Percentiles rank a stretch among this genome's conserved stretches.
Evolutionary conservation across 2,888 invertebrate species (phyloP).

Genomic region (Dioctria rufipes): DNA sequence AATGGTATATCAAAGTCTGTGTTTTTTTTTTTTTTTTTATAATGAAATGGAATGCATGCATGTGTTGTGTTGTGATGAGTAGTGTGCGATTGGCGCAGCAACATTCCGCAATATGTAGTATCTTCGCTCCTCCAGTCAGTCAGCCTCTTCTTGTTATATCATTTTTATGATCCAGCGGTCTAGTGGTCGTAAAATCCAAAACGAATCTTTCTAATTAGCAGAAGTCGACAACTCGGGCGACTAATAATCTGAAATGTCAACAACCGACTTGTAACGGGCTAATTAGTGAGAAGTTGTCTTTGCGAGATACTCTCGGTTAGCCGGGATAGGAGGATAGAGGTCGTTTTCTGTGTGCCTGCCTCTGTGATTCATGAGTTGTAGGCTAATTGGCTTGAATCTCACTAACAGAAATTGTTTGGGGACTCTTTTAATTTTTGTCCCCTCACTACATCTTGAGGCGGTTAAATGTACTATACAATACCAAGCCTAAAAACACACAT

Average conservation of each 20-base stretch:
- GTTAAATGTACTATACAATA: too few species aligned
- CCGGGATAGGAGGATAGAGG: conserved; percentile 19
- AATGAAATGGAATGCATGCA: conserved; percentile 32
- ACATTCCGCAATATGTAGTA: conserved; percentile 6
- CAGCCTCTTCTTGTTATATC: conserved; percentile 32
- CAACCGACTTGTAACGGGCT: conserved; percentile 53
- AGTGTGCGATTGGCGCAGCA: not conserved
- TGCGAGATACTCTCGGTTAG: conserved; percentile 42
- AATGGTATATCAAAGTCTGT: conserved; percentile 58
- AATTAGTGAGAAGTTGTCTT: conserved; percentile 56
- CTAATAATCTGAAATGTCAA: conserved; percentile 57
- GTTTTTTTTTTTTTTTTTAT: conserved; percentile 46
- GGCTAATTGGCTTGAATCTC: conserved; percentile 48
- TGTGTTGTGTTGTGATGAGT: not conserved
- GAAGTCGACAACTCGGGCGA: conserved; percentile 53
- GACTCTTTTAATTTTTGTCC: not conserved
- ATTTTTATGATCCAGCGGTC: conserved; percentile 44
- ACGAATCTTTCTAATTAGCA: conserved; percentile 53
- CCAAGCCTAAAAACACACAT: too few species aligned
- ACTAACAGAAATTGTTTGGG: conserved; percentile 12
- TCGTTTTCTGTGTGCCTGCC: conserved; percentile 15
- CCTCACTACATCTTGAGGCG: conserved; percentile 13
- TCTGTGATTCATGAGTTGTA: conserved; percentile 42
- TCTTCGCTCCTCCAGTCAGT: not conserved
- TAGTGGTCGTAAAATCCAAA: conserved; percentile 49